Conservation (phyloP, 2,888 invertebrate genomes). For the Andricus curvator region DNA sequence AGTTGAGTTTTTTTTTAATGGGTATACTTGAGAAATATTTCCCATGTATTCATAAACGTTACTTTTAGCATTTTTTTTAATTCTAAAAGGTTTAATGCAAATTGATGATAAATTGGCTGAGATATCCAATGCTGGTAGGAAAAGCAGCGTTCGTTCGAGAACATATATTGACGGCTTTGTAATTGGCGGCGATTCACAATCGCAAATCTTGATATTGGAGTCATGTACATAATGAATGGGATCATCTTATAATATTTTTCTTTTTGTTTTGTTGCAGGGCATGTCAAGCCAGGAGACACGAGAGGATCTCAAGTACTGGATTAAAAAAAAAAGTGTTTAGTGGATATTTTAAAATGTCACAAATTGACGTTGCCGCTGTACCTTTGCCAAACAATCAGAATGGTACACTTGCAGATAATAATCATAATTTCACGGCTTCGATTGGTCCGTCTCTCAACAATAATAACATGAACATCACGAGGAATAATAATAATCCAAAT, state of each 20-base stretch:
- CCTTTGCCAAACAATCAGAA: constrained; percentile 69
- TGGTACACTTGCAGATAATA: constrained; percentile 65
- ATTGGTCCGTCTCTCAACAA: constrained; percentile 65
- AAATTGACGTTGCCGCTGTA: constrained; percentile 62
- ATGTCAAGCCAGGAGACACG: constrained; percentile 30
- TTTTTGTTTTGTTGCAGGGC: constrained; percentile 30
- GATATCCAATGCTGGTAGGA: too few relatives aligned
- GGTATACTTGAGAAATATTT: too few relatives aligned
- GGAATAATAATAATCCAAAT: constrained; percentile 82
- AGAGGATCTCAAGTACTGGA: neutral
- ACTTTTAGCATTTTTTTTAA: too few relatives aligned
- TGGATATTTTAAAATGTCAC: constrained; percentile 64
- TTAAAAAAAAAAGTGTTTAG: constrained; percentile 13
- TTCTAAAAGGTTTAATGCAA: too few relatives aligned
- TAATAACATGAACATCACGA: constrained; percentile 66
- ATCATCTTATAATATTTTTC: neutral
- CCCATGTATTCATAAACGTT: too few relatives aligned
- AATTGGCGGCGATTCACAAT: too few relatives aligned
- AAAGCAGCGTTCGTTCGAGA: too few relatives aligned
- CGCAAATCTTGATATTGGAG: too few relatives aligned
- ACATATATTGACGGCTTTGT: too few relatives aligned
- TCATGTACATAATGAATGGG: neutral
- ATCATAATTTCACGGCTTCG: constrained; percentile 65
- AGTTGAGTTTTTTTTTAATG: too few relatives aligned
- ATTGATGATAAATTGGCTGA: too few relatives aligned